Conservation (phyloP, 2,888 invertebrate genomes). For the Lithophane semibrunnea region DNA sequence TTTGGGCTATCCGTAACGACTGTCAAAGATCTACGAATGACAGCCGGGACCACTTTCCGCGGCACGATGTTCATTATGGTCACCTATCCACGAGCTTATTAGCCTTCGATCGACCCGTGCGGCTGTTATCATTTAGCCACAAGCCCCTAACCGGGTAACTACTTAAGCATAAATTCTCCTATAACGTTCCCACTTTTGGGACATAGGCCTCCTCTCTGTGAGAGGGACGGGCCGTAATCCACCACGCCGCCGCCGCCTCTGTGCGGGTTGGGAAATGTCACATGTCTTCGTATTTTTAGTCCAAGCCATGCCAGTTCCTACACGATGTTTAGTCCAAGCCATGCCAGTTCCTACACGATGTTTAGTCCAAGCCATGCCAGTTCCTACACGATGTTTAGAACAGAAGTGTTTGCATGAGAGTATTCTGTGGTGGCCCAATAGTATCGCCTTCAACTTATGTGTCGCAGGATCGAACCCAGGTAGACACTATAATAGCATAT, state of each 20-base stretch:
- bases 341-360: not conserved
- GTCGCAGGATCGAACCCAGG: no score
- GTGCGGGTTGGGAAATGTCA: no score
- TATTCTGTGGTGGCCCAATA: not conserved
- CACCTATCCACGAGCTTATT: no score
- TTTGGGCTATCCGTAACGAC: no score
- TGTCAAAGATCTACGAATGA: no score
- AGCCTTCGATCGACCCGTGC: no score
- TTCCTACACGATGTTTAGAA: not conserved
- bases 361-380: not conserved
- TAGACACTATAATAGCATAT: no score
- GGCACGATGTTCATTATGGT: no score
- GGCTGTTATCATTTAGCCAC: no score
- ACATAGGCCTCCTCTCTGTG: not conserved
- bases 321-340: not conserved
- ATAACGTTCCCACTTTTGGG: not conserved
- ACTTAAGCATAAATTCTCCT: not conserved
- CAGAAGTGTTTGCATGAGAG: not conserved
- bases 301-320: not conserved
- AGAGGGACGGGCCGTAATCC: not conserved
- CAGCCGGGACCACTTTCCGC: no score
- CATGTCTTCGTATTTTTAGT: not conserved
- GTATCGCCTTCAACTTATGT: no score
- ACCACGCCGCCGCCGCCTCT: not conserved
- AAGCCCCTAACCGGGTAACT: no score